Base-by-base conservation (phyloP, 1,140 invertebrate genomes). In the Drosophila prosaltans region DNA sequence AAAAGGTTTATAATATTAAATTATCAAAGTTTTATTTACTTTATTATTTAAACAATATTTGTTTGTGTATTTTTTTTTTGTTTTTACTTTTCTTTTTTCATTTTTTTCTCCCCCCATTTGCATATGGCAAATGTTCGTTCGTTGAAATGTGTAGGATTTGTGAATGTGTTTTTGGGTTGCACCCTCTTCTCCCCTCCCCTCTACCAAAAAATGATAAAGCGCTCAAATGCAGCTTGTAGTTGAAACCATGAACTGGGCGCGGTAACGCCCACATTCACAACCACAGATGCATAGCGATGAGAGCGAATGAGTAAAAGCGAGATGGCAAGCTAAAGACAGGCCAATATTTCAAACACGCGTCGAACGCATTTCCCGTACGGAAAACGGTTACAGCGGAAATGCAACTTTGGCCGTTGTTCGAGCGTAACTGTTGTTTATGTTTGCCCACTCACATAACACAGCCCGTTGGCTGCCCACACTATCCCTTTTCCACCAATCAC, bases 331-430 rank as follows among this genome's bases (percentile, higher is more conserved):
- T n/a, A 57, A 24, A 30, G 26, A 57, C 54, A 30, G 40, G 32
- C 69, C 77, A 79, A 79, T 79, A 79, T 79, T 79, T 79, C 76
- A 79, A 79, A 79, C 74, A 79, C 77, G 77, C 77, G 75, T 79
- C 77, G 77, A 79, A 79, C 77, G 75, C 77, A 79, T 79, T 79
- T 79, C 73, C 77, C 65, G 75, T 72, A 36, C 77, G 77, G 77
- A 73, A 79, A 79, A 79, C 76, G 70, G 77, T 78, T 79, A 79
- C 77, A 79, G 76, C 77, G 77, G 77, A 79, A 79, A 78, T 79
- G 70, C 75, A 73, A 79, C 77, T 79, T 78, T 74, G 70, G 28
- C 70, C 75, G 77, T 78, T 78, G 75, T 79, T 79, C 65, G 69
- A 78, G 65, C 70, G 77, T 79, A 79, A 79, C 77, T 78, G 77